Conservation (phyloP, 2,113 vertebrate species). For the Rhagologus leucostigma region DNA sequence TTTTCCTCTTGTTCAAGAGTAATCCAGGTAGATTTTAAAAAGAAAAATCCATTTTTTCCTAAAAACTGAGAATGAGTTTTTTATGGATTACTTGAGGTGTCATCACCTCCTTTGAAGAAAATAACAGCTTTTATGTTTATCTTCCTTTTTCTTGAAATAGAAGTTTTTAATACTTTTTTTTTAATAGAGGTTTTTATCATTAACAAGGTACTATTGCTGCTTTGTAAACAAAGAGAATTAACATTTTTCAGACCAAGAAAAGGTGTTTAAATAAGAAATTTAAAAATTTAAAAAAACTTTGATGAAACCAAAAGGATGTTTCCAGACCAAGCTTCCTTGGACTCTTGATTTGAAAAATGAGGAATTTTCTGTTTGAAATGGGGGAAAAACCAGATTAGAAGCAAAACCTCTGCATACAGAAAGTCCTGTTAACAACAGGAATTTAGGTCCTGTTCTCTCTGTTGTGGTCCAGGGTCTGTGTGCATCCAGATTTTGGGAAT, state of each 20-base stretch:
- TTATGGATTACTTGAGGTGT: not conserved
- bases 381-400: not conserved
- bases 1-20: not conserved
- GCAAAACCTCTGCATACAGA: not conserved
- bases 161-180: not conserved
- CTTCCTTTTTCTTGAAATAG: not conserved
- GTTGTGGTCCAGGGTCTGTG: fast-evolving
- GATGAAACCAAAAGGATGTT: not conserved
- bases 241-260: not conserved
- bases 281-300: not conserved
- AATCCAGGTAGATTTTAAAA: not conserved
- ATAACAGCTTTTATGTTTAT: not conserved
- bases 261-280: not conserved
- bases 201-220: not conserved
- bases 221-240: not conserved
- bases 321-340: not conserved
- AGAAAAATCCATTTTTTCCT: not conserved
- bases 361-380: not conserved
- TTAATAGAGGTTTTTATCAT: not conserved
- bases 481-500: not conserved
- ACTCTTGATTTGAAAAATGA: not conserved
- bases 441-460: not conserved
- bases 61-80: not conserved
- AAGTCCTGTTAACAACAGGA: not conserved
- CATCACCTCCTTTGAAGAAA: not conserved